Evolutionary conservation across 1,140 invertebrate species (phyloP).

Genomic region (Drosophila lacertosa): DNA sequence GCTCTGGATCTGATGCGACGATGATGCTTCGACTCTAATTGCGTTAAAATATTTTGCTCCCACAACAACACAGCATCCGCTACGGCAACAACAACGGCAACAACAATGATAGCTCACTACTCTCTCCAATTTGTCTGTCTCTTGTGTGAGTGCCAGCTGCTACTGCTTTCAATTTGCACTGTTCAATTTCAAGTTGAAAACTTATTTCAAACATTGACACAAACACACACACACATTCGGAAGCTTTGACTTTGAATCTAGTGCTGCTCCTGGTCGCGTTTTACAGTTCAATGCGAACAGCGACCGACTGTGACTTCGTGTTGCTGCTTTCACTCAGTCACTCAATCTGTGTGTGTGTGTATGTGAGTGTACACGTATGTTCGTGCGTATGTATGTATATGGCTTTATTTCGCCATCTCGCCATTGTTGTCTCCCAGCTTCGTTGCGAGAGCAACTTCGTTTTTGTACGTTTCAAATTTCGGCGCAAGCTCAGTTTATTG

Average conservation of each 20-base stretch:
- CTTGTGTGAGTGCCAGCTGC: slow-evolving; percentile 37
- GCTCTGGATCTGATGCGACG: slow-evolving; percentile 67
- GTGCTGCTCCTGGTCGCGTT: slow-evolving; percentile 31
- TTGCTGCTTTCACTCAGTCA: slow-evolving; percentile 13
- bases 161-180: slow-evolving; percentile 66
- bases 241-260: slow-evolving; percentile 54
- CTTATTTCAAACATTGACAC: slow-evolving; percentile 52
- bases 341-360: slow-evolving; percentile 14
- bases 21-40: slow-evolving; percentile 67
- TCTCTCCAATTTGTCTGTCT: slow-evolving; percentile 74
- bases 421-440: slow-evolving; percentile 56
- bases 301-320: slow-evolving; percentile 45
- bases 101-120: slow-evolving; percentile 38
- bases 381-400: slow-evolving; percentile 37
- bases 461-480: slow-evolving; percentile 56
- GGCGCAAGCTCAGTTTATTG: slow-evolving; percentile 81
- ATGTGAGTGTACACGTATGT: slow-evolving; percentile 20
- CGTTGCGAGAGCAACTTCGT: slow-evolving; percentile 42
- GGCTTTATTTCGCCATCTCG: slow-evolving; percentile 53
- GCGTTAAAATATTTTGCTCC: slow-evolving; percentile 80
- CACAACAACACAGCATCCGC: slow-evolving; percentile 68
- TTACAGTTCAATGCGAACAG: slow-evolving; percentile 54
- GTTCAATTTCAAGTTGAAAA: slow-evolving; percentile 80
- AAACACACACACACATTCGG: slow-evolving; percentile 20
- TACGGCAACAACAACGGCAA: slow-evolving; percentile 17